Percentiles rank a stretch among this genome's conserved stretches.
Conservation (phyloP, 2,888 invertebrate species). For the Hyposoter didymator region DNA sequence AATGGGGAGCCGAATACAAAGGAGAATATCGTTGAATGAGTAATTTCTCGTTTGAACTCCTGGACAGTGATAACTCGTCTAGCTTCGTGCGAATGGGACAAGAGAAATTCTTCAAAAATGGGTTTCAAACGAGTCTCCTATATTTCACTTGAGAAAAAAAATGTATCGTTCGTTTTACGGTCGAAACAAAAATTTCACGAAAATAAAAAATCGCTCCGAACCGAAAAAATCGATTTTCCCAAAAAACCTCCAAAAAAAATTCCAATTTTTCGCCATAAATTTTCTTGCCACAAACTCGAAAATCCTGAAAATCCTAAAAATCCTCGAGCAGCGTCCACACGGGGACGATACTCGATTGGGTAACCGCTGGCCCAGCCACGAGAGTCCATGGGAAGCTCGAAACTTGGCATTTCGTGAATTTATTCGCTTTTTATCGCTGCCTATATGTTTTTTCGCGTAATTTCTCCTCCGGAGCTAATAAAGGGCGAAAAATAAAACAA, state of each 20-base stretch:
- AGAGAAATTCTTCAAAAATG: not conserved
- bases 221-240: not conserved
- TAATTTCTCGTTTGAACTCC: constrained; percentile 44
- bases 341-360: too few relatives aligned
- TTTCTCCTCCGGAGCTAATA: too few relatives aligned
- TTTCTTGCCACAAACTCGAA: too few relatives aligned
- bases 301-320: too few relatives aligned
- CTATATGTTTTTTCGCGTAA: too few relatives aligned
- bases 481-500: too few relatives aligned
- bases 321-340: too few relatives aligned
- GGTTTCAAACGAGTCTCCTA: not conserved
- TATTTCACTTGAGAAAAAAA: not conserved
- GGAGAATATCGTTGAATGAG: constrained; percentile 47
- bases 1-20: constrained; percentile 47
- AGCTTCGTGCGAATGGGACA: not conserved
- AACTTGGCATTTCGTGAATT: too few relatives aligned
- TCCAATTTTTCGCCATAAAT: not conserved
- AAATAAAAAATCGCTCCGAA: not conserved
- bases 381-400: too few relatives aligned
- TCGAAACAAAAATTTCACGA: not conserved
- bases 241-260: not conserved
- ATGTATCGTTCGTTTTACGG: not conserved
- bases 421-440: too few relatives aligned
- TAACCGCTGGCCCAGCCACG: too few relatives aligned
- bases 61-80: constrained; percentile 17